Percentiles rank a stretch among this genome's conserved stretches.
Evolutionary conservation across 2,888 invertebrate genomes (phyloP).

Genomic region (Metopia argyrocephala): DNA sequence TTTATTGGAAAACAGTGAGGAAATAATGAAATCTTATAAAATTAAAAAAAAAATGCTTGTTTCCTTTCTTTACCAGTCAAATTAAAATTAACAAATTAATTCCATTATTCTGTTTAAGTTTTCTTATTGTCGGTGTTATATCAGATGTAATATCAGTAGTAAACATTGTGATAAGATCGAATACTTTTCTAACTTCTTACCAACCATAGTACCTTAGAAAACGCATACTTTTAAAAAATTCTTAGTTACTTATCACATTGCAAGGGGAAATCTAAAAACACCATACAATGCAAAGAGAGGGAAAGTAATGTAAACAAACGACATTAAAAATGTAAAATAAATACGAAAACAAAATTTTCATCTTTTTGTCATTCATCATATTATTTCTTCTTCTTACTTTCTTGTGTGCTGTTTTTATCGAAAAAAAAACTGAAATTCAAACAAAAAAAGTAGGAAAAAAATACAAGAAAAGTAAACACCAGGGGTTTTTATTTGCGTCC

Average conservation of each 20-base stretch:
- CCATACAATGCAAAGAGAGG: conserved; percentile 3
- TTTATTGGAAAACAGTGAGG: no score
- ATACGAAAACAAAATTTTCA: conserved; percentile 51
- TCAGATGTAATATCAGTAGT: no score
- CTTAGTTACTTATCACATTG: neutral
- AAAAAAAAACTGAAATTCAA: no score
- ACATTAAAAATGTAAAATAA: conserved; percentile 32
- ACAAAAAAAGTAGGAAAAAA: no score
- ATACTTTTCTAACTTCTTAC: neutral
- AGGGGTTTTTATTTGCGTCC: conserved; percentile 7
- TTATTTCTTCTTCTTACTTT: conserved; percentile 26
- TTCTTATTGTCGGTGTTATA: no score
- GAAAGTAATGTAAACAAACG: neutral
- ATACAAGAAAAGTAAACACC: neutral
- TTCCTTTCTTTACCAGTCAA: no score
- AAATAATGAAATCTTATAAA: no score
- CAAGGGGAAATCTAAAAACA: conserved; percentile 1
- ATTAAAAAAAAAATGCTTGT: no score
- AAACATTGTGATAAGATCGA: no score
- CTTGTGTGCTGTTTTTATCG: conserved; percentile 21
- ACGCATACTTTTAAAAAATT: neutral
- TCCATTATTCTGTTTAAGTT: no score
- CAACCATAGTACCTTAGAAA: neutral
- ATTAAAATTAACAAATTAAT: no score
- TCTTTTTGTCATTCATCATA: conserved; percentile 63